Base-by-base conservation (phyloP, 2,888 invertebrate species). In the Trichacis sp. region DNA sequence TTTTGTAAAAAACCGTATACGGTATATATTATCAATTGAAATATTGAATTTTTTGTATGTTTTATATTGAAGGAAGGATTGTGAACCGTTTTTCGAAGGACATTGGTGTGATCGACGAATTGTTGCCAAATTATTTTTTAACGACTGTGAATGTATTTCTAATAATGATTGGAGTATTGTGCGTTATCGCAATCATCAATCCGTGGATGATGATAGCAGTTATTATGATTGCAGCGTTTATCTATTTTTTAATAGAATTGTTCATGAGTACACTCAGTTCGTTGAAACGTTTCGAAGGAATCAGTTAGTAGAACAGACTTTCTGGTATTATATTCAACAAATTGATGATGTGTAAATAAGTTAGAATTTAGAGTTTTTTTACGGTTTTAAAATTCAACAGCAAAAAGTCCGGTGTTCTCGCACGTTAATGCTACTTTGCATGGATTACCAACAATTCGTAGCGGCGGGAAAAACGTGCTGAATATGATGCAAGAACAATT, bases 381-480 rank as follows among this genome's bases (percentile, higher is more conserved):
- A n/a, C n/a, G n/a, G n/a, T n/a, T n/a, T n/a, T n/a, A n/a, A n/a
- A n/a, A 11, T n/a, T 11, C 30, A 56, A 12, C 20, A 83, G 90
- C 88, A 8, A 86, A 93, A 63, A 95, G 96, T 83, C 97, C 97
- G 0, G 92, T 97, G 0, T 97, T 96, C 83, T 93, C 96, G 0
- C 96, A 97, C 80, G 89, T 97, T 71, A 92, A 93, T 6, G 91
- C 95, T 0, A 92, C 95, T 0, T 85, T 97, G 1, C 90, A 92
- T 68, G 97, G 97, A 0, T 87, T 97, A 29, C 89, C 93, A 33
- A 96, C 96, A 0, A 95, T 98, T 58, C 87, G 97, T 67, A 92
- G 95, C 1, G 91, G 92, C 2, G 89, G 90, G 11, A 89, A 91
- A 1, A 74, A 82, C 1, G 86, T 86, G 8, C 88, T 92, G 80